A percentile compares a stretch with the other conserved stretches of the same genome.
phyloP scores from a whole-genome alignment of 92 coral and sea anemone genomes.

The Diadumene lineata region DNA sequence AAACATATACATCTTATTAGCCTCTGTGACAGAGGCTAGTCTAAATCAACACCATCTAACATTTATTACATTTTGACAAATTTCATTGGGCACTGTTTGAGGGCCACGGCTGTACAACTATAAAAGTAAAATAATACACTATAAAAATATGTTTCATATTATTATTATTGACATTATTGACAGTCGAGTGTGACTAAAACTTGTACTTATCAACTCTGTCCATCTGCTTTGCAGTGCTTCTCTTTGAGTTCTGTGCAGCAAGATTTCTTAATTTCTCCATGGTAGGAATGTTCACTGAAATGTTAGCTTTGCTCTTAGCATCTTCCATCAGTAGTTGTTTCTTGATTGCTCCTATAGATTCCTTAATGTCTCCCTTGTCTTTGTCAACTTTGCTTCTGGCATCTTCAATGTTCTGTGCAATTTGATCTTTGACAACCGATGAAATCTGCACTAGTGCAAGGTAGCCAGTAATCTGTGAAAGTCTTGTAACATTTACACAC shows the following conservation, averaged over 20 bases:
- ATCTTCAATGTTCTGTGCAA: conserved; percentile 60
- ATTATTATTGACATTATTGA: background rate
- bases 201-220: conserved; percentile 69
- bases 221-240: conserved; percentile 64
- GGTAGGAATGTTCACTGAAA: conserved; percentile 42
- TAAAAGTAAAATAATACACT: too few species aligned
- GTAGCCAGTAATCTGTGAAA: conserved; percentile 93
- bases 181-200: conserved; percentile 40
- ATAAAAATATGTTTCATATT: too few species aligned
- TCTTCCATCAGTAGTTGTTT: conserved; percentile 33
- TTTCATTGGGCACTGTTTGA: too few species aligned
- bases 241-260: conserved; percentile 73
- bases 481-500: conserved; percentile 78
- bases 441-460: conserved; percentile 68
- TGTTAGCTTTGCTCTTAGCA: conserved; percentile 19
- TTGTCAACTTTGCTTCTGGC: conserved; percentile 35
- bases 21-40: too few species aligned
- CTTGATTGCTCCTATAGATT: conserved; percentile 14
- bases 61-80: too few species aligned
- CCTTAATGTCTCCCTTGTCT: conserved; percentile 10
- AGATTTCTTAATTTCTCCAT: conserved; percentile 54
- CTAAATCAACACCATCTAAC: too few species aligned
- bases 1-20: too few species aligned
- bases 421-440: conserved; percentile 67
- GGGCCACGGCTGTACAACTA: too few species aligned